Evolutionary conservation across 2,113 vertebrate genomes (phyloP).

Genomic region (Talpa occidentalis): DNA sequence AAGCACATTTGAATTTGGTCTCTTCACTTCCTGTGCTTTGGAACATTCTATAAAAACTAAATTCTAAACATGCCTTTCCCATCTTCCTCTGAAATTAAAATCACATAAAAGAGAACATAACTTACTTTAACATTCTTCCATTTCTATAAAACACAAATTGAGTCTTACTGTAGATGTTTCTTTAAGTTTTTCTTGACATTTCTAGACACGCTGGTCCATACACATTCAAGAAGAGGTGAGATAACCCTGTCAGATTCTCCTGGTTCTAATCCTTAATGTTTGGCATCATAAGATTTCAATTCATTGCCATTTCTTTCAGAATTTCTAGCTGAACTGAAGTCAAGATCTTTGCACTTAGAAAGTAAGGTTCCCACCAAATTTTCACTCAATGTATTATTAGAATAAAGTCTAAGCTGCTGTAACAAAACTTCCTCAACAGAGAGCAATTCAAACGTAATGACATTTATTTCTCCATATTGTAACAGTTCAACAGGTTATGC

Average conservation of each 20-base stretch:
- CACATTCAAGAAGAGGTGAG: background rate
- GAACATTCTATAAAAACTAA: background rate
- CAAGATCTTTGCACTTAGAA: background rate
- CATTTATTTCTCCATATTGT: background rate
- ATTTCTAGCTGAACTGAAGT: constrained; percentile 42
- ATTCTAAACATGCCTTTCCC: background rate
- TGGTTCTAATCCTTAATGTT: background rate
- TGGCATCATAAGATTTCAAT: background rate
- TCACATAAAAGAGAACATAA: background rate
- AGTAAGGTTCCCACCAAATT: constrained; percentile 17
- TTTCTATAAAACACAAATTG: background rate
- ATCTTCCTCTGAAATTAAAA: constrained; percentile 52
- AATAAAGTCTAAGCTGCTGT: background rate
- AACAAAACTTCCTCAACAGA: background rate
- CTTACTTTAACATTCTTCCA: background rate
- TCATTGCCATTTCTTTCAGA: constrained; percentile 32
- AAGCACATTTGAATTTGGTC: background rate
- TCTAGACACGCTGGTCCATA: background rate
- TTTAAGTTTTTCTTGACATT: background rate
- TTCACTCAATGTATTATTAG: background rate
- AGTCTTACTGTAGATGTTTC: background rate
- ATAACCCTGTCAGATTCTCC: background rate
- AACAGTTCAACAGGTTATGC: background rate
- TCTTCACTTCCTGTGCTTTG: background rate
- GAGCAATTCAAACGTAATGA: background rate